Conservation (phyloP, 2,888 invertebrate species). For the Scaeva pyrastri region DNA sequence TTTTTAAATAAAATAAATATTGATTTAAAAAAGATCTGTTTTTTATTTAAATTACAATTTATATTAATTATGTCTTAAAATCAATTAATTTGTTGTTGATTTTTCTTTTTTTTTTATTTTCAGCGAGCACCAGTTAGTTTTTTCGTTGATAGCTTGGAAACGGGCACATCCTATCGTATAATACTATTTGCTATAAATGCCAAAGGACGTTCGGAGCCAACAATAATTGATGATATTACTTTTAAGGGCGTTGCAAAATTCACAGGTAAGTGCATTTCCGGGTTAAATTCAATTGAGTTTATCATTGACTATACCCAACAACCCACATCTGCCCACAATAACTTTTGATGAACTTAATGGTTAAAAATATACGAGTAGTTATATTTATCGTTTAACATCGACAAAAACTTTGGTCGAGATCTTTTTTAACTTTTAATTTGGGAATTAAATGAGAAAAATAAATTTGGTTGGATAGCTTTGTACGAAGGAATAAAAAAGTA, state of each 20-base stretch:
- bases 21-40: no score
- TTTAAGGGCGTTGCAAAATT: slow-evolving; percentile 94
- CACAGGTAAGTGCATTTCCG: slow-evolving; percentile 87
- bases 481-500: no score
- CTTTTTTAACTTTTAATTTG: no score
- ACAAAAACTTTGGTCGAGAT: no score
- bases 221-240: slow-evolving; percentile 92
- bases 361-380: no score
- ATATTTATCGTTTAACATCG: no score
- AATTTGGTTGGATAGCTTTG: no score
- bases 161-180: slow-evolving; percentile 91
- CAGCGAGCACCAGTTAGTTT: slow-evolving; percentile 83
- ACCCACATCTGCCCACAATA: background rate
- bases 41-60: no score
- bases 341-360: background rate
- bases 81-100: background rate
- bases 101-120: slow-evolving; percentile 47
- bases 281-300: slow-evolving; percentile 66
- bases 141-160: slow-evolving; percentile 86
- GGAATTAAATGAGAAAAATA: no score
- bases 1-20: no score
- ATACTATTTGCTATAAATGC: slow-evolving; percentile 94
- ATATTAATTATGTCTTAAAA: no score
- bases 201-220: slow-evolving; percentile 93
- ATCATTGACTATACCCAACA: background rate